Conservation (phyloP, 2,113 vertebrate genomes). For the Neodon shergylaensis region DNA sequence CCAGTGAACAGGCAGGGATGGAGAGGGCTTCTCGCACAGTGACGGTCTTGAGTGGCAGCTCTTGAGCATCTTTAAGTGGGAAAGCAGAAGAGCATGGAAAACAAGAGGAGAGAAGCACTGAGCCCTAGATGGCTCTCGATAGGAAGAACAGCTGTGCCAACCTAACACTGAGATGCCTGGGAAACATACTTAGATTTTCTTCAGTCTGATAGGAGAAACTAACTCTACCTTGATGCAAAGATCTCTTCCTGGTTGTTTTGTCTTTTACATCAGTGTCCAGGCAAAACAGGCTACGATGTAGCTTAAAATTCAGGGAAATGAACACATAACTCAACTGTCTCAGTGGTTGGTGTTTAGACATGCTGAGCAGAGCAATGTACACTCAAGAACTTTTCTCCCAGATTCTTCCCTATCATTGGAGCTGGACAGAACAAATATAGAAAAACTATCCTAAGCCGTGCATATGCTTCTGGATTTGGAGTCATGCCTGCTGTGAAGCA, state of each 20-base stretch:
- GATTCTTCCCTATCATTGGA: neutral
- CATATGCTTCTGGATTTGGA: neutral
- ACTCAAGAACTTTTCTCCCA: neutral
- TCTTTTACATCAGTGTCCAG: neutral
- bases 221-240: neutral
- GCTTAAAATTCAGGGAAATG: neutral
- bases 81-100: neutral
- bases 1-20: constrained; percentile 12
- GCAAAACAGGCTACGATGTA: neutral
- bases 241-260: neutral
- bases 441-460: neutral
- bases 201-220: constrained; percentile 4
- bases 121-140: neutral
- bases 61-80: constrained; percentile 30
- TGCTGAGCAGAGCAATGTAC: neutral
- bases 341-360: neutral
- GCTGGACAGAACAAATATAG: neutral
- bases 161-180: neutral
- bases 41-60: neutral
- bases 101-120: neutral
- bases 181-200: constrained; percentile 6
- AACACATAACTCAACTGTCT: neutral
- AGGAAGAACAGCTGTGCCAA: neutral
- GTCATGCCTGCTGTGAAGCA: neutral
- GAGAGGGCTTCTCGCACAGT: neutral